Percentiles rank a stretch among this genome's conserved stretches.
phyloP scores from a whole-genome alignment of 35 echinoderm and acorn worm species.

The Ophioderma brevispina region DNA sequence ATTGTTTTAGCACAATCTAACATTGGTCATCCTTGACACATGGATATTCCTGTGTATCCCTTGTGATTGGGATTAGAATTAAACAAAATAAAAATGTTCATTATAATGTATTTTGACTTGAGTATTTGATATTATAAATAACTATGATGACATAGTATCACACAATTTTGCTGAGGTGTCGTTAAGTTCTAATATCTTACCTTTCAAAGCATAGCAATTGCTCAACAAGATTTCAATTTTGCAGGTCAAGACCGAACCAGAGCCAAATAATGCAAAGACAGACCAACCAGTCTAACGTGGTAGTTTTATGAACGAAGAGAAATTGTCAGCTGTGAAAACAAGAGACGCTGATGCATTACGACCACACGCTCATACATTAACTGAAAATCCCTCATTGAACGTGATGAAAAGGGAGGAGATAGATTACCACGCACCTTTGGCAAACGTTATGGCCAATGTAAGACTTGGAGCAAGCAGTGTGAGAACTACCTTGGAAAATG shows the following conservation, averaged over 20 bases:
- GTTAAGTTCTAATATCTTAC: no score
- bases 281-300: not conserved
- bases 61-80: no score
- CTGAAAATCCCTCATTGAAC: no score
- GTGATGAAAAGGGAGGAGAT: not conserved
- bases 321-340: not conserved
- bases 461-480: conserved; percentile 2
- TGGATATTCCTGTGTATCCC: no score
- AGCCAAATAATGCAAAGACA: not conserved
- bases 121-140: no score
- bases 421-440: not conserved
- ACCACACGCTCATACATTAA: not conserved
- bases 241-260: not conserved
- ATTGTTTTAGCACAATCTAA: no score
- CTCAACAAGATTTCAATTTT: not conserved
- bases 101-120: no score
- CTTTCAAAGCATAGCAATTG: no score
- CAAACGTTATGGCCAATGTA: not conserved
- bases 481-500: not conserved
- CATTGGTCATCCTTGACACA: no score
- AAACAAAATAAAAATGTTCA: no score
- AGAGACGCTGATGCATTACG: not conserved
- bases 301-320: not conserved
- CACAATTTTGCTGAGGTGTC: no score
- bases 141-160: no score